Evolutionary conservation across 30 jellyfish, hydroid and myxozoan genomes (phyloP).

Genomic region (Catostylus mosaicus): DNA sequence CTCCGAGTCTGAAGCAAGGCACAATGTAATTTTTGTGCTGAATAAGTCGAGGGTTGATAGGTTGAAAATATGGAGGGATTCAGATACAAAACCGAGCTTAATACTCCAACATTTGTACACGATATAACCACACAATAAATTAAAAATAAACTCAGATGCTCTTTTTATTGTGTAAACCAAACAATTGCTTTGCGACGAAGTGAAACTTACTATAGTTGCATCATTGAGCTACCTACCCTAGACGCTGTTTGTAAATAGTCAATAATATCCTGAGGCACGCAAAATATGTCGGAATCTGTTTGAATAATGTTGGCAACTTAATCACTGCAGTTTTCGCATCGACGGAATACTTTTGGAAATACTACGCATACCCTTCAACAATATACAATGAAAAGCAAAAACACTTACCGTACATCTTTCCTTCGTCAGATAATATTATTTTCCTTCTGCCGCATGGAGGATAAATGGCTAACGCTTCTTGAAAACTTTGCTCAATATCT

Average conservation of each 20-base stretch:
- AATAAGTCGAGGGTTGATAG: too few species aligned
- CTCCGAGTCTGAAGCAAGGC: too few species aligned
- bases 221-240: not conserved
- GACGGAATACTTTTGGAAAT: slow-evolving; percentile 40
- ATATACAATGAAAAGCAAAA: too few species aligned
- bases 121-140: not conserved
- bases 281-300: slow-evolving; percentile 37
- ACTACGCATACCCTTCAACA: slow-evolving; percentile 26
- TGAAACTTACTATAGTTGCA: not conserved
- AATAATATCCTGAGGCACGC: slow-evolving; percentile 23
- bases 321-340: slow-evolving; percentile 52
- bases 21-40: too few species aligned
- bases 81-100: too few species aligned
- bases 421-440: slow-evolving; percentile 94
- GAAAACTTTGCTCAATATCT: slow-evolving; percentile 94
- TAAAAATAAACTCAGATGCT: not conserved
- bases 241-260: not conserved
- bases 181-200: not conserved
- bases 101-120: too few species aligned
- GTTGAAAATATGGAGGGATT: too few species aligned
- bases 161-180: too few species aligned
- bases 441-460: slow-evolving; percentile 98
- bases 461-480: slow-evolving; percentile 92
- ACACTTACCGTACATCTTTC: slow-evolving; percentile 94
- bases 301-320: slow-evolving; percentile 26